Base-by-base conservation (phyloP, 2,888 invertebrate species). In the Argynnis bischoffii region DNA sequence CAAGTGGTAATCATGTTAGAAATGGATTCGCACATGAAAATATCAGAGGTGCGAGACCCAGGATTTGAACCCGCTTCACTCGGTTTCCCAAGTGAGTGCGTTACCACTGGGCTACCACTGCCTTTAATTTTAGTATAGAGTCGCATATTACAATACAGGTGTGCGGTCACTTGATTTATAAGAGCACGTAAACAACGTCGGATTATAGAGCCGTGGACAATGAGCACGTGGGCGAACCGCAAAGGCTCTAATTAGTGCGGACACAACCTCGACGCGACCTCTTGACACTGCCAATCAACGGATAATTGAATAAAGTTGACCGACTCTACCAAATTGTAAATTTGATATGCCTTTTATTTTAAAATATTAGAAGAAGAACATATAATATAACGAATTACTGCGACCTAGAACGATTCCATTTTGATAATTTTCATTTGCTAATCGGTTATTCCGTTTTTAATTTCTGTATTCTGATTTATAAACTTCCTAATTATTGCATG, bases 221-320 rank as follows among this genome's bases (percentile, higher is more conserved):
- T 69, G 64, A 69, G 77, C 84, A 85, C 83, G 87, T 85, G 85
- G 89, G 88, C 84, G 86, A 85, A 81, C 83, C 82, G 83, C 79
- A 80, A 82, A 83, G 81, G 83, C 79, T 82, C 84, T 90, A 90
- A 92, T 91, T 90, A 90, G 79, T 81, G 80, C 82, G 79, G 82
- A 78, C 80, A 82, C 87, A 88, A 86, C 84, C 88, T 86, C 88
- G 81, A 86, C 89, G 81, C 90, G 91, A 92, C 91, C 92, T 90
- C 83, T 86, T 80, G 88, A 79, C 87, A 83, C 87, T 74, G 77
- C 78, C 91, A 90, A 89, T 90, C 88, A 89, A 83, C 84, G 82
- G 78, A 74, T 88, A 88, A 92, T 90, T 89, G 86, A 85, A 89
- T 90, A 85, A 90, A 91, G 85, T 86, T 84, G 80, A 77, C 88